Conservation (phyloP, 2,888 invertebrate species). For the Spodoptera picta region DNA sequence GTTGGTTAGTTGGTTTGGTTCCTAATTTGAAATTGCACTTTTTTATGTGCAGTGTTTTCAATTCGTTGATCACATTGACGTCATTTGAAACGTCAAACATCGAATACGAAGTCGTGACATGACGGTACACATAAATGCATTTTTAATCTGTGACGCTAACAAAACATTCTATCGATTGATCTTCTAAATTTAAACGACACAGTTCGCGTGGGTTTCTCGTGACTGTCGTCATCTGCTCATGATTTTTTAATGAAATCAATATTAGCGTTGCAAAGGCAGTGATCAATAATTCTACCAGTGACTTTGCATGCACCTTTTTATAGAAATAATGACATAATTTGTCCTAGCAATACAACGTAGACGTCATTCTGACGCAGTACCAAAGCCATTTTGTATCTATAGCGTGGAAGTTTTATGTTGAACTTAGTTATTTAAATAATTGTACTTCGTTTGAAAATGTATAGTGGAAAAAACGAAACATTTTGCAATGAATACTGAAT, state of each 20-base stretch:
- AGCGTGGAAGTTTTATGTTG: constrained; percentile 6
- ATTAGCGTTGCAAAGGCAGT: constrained; percentile 23
- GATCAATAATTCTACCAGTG: constrained; percentile 16
- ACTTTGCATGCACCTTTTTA: constrained; percentile 24
- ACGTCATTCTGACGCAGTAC: constrained; percentile 45
- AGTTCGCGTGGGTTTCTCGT: constrained; percentile 21
- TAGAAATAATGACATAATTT: constrained; percentile 42
- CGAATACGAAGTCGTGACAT: constrained; percentile 5
- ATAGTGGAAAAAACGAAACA: no score
- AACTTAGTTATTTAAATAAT: no score
- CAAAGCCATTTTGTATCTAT: constrained; percentile 17
- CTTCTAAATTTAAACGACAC: constrained; percentile 35
- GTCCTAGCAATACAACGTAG: constrained; percentile 11
- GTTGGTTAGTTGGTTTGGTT: no score
- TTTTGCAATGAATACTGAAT: no score
- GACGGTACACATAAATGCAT: constrained; percentile 22
- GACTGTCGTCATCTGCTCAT: constrained; percentile 23
- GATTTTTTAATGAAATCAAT: constrained; percentile 45
- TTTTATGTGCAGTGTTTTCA: no score
- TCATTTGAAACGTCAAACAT: background rate
- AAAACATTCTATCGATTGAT: constrained; percentile 24
- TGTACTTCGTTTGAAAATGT: background rate
- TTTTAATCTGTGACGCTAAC: constrained; percentile 14
- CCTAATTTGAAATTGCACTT: no score
- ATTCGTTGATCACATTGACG: background rate